phyloP scores from a whole-genome alignment of 2,797 vertebrate genomes.

The Lacerta bilineata region DNA sequence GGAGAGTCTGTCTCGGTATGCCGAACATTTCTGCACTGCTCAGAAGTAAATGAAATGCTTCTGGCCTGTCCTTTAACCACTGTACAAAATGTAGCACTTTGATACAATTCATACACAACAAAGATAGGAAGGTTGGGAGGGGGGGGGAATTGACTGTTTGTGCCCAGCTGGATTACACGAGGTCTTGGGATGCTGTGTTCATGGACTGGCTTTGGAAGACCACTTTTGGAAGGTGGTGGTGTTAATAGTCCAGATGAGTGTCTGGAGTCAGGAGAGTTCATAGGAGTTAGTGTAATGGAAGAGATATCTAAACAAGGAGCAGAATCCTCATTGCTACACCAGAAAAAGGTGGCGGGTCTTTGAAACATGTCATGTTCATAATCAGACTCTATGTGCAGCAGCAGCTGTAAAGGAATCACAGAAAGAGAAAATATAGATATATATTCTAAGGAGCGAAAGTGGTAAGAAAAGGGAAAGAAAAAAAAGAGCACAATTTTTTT shows the following conservation, averaged over 20 bases:
- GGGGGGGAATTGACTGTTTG: constrained; percentile 55
- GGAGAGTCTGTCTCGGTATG: background rate
- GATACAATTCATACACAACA: constrained; percentile 58
- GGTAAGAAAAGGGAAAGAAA: background rate
- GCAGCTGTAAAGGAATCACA: constrained; percentile 88
- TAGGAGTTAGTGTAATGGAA: constrained; percentile 91
- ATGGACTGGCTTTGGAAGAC: constrained; percentile 83
- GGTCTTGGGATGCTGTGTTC: constrained; percentile 89
- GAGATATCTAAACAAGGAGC: constrained; percentile 92
- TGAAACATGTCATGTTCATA: constrained; percentile 88
- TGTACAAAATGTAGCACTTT: constrained; percentile 71
- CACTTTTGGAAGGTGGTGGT: constrained; percentile 87
- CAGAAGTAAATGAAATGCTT: constrained; percentile 22
- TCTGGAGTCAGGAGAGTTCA: constrained; percentile 92
- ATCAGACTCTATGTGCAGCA: constrained; percentile 87
- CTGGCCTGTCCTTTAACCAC: constrained; percentile 51
- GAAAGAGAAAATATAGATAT: constrained; percentile 70
- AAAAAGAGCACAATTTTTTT: constrained; percentile 15
- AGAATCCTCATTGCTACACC: constrained; percentile 88
- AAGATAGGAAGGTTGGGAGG: constrained; percentile 27
- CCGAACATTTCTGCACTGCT: background rate
- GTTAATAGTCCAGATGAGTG: constrained; percentile 89
- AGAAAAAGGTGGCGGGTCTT: constrained; percentile 91
- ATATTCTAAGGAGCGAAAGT: constrained; percentile 68
- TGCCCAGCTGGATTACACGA: constrained; percentile 84